Conservation (phyloP, 2,113 vertebrate species). For the Epinephelus cyanopodus region DNA sequence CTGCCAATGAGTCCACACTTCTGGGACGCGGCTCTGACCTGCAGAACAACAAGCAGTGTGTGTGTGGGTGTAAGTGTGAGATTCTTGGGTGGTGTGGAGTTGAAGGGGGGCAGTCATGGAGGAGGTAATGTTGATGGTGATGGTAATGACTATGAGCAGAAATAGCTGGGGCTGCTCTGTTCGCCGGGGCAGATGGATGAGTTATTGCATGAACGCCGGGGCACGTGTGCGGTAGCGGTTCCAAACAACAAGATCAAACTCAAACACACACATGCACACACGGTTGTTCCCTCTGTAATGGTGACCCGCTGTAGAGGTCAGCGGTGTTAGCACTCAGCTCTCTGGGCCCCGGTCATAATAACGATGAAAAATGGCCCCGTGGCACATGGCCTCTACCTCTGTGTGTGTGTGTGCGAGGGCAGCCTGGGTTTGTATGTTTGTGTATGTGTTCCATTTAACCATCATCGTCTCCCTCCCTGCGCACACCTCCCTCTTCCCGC, state of each 20-base stretch:
- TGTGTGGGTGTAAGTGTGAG: conserved; percentile 16
- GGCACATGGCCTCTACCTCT: conserved; percentile 25
- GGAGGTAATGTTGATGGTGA: conserved; percentile 47
- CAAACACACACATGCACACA: conserved; percentile 2
- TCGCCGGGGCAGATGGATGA: conserved; percentile 36
- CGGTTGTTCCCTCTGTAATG: conserved; percentile 7
- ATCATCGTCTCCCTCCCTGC: background rate
- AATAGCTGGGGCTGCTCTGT: conserved; percentile 34
- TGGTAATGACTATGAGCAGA: conserved; percentile 57
- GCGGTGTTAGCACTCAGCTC: conserved; percentile 26
- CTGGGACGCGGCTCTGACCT: conserved; percentile 48
- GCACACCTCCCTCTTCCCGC: background rate
- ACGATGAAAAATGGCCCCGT: conserved; percentile 62
- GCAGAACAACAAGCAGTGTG: conserved; percentile 40
- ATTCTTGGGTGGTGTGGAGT: conserved; percentile 39
- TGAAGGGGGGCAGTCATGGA: conserved; percentile 19
- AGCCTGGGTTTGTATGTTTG: background rate
- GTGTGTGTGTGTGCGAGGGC: background rate
- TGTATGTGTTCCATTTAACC: conserved; percentile 37
- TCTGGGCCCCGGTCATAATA: conserved; percentile 46
- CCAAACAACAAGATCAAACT: conserved; percentile 34
- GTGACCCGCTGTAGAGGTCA: conserved; percentile 65
- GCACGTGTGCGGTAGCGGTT: conserved; percentile 6
- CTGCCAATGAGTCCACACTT: conserved; percentile 53
- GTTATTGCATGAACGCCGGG: conserved; percentile 33